Conservation (phyloP, 2,113 vertebrate genomes). For the Clupea harengus region DNA sequence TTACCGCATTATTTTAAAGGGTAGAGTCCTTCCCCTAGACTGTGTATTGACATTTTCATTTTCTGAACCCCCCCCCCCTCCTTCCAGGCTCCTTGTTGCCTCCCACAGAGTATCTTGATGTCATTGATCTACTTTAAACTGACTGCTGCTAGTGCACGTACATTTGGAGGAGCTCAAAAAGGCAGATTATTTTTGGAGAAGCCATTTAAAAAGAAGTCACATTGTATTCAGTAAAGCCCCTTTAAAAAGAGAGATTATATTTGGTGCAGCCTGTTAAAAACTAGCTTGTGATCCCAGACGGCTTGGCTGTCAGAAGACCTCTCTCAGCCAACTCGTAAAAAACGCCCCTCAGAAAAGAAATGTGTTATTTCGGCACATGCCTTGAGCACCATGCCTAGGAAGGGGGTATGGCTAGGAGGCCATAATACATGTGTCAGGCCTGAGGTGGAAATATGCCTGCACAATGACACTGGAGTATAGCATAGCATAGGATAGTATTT, state of each 20-base stretch:
- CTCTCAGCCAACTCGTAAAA: slow-evolving; percentile 47
- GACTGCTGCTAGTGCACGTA: slow-evolving; percentile 25
- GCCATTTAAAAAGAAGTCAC: slow-evolving; percentile 37
- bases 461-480: neutral
- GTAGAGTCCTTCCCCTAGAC: slow-evolving; percentile 6
- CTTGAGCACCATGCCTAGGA: slow-evolving; percentile 30
- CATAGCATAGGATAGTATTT: neutral
- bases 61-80: slow-evolving; percentile 15
- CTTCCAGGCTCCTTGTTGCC: slow-evolving; percentile 21
- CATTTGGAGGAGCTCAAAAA: slow-evolving; percentile 25
- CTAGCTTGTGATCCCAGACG: slow-evolving; percentile 43
- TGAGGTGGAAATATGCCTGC: slow-evolving; percentile 23
- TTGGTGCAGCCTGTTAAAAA: slow-evolving; percentile 39
- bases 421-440: slow-evolving; percentile 31
- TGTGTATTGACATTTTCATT: slow-evolving; percentile 20
- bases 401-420: slow-evolving; percentile 30
- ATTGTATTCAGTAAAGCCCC: slow-evolving; percentile 43
- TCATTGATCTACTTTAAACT: slow-evolving; percentile 43
- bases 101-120: slow-evolving; percentile 40
- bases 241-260: slow-evolving; percentile 47
- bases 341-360: slow-evolving; percentile 43
- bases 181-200: slow-evolving; percentile 36
- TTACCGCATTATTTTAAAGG: slow-evolving; percentile 12
- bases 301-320: slow-evolving; percentile 46
- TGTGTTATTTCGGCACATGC: slow-evolving; percentile 43